phyloP scores from a whole-genome alignment of 2,113 vertebrate genomes.

The Tichodroma muraria region DNA sequence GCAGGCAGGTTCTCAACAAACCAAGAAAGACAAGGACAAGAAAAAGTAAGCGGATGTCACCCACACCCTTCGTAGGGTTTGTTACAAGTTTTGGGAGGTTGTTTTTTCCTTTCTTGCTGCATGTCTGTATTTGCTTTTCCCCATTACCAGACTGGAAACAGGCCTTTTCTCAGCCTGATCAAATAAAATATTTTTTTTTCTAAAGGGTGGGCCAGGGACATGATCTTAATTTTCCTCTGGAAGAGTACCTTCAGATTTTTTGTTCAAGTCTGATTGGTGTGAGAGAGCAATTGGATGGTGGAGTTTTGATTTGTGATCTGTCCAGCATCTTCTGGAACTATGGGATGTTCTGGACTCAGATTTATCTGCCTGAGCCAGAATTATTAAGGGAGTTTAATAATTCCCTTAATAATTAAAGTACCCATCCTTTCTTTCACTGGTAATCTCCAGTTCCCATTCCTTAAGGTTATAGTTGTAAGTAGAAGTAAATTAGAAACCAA shows the following conservation, averaged over 20 bases:
- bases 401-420: too few species aligned
- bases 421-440: background rate
- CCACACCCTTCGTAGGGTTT: constrained; percentile 14
- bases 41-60: constrained; percentile 79
- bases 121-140: constrained; percentile 68
- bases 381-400: background rate
- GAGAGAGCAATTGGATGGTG: background rate
- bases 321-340: background rate
- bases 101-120: constrained; percentile 40
- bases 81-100: constrained; percentile 17
- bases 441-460: background rate
- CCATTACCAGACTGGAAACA: constrained; percentile 61
- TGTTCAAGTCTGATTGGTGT: background rate
- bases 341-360: background rate
- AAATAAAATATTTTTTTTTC: constrained; percentile 66
- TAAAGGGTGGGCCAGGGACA: constrained; percentile 51
- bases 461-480: background rate
- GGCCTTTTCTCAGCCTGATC: constrained; percentile 41
- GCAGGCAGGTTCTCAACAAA: constrained; percentile 79
- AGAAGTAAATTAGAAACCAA: background rate
- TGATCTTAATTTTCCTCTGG: constrained; percentile 42
- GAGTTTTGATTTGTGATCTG: background rate
- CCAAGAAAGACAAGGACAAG: constrained; percentile 87
- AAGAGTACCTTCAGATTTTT: constrained; percentile 18
- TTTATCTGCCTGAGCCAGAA: background rate